Conservation (phyloP, 2,797 vertebrate genomes). For the Masticophis lateralis region DNA sequence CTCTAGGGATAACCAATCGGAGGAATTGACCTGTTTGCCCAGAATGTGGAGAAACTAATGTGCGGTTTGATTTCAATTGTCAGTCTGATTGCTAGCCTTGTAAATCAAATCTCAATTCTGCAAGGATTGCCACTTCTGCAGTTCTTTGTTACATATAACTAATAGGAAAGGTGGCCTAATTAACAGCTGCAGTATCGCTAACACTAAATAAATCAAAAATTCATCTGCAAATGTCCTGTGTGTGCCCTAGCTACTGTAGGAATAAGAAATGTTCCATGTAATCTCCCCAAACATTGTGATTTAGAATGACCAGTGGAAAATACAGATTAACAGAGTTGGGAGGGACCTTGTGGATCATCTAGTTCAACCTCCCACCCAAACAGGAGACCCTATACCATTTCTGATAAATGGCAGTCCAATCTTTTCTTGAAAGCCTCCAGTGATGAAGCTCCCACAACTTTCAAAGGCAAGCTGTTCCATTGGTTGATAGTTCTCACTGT, state of each 20-base stretch:
- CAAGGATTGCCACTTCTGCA: conserved; percentile 42
- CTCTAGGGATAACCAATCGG: conserved; percentile 64
- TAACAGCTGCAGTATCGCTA: background rate
- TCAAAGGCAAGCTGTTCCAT: too few species aligned
- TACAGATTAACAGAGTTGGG: background rate
- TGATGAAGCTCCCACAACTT: too few species aligned
- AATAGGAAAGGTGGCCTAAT: background rate
- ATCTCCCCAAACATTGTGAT: background rate
- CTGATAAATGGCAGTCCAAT: too few species aligned
- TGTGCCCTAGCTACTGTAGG: background rate
- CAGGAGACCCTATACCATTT: too few species aligned
- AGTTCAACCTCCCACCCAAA: too few species aligned
- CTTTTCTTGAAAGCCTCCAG: too few species aligned
- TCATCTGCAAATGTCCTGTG: background rate
- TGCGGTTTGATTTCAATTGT: conserved; percentile 62
- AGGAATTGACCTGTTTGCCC: conserved; percentile 58
- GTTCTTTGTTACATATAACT: background rate
- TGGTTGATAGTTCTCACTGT: too few species aligned
- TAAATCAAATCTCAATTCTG: conserved; percentile 57
- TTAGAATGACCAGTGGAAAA: background rate
- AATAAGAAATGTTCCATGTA: background rate
- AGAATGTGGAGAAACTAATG: conserved; percentile 53
- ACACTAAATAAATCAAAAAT: background rate
- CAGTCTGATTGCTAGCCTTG: conserved; percentile 42
- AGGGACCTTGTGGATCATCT: too few species aligned